phyloP scores from a whole-genome alignment of 2,888 invertebrate species.

The Platycheirus albimanus region DNA sequence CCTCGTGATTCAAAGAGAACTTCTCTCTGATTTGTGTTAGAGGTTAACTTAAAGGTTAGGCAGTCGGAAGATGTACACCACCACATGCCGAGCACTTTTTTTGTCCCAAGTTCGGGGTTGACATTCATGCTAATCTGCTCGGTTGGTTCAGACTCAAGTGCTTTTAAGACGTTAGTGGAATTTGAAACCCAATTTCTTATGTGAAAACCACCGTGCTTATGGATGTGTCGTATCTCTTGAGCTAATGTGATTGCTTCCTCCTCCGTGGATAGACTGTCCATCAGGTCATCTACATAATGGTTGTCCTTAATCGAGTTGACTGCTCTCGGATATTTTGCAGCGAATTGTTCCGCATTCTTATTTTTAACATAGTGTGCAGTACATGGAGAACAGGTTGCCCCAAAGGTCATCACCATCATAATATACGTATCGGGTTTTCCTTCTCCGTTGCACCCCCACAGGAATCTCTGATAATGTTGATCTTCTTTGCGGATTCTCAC shows the following conservation, averaged over 20 bases:
- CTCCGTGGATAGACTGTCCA: constrained; percentile 75
- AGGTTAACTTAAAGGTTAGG: constrained; percentile 39
- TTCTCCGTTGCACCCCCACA: constrained; percentile 75
- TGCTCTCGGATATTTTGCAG: constrained; percentile 9
- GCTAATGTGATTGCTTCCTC: constrained; percentile 67
- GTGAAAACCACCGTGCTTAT: constrained; percentile 59
- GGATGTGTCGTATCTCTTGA: constrained; percentile 58
- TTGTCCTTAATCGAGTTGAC: constrained; percentile 41
- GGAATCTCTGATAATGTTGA: constrained; percentile 76
- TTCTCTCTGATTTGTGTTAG: neutral
- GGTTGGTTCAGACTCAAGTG: constrained; percentile 27
- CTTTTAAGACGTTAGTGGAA: constrained; percentile 33
- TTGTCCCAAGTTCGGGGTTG: neutral
- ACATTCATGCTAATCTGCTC: constrained; percentile 1
- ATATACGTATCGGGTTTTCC: constrained; percentile 65
- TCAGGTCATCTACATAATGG: constrained; percentile 77
- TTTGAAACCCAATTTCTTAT: constrained; percentile 76
- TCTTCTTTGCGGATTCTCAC: constrained; percentile 72
- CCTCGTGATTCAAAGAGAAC: constrained; percentile 29
- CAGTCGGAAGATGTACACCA: constrained; percentile 32
- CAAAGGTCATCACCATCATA: constrained; percentile 75
- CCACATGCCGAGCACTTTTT: constrained; percentile 26
- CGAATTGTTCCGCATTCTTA: constrained; percentile 40
- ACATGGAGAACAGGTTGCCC: constrained; percentile 74
- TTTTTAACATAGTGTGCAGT: constrained; percentile 34